Conservation (phyloP, 2,888 invertebrate genomes). For the Anthoptus insignis region DNA sequence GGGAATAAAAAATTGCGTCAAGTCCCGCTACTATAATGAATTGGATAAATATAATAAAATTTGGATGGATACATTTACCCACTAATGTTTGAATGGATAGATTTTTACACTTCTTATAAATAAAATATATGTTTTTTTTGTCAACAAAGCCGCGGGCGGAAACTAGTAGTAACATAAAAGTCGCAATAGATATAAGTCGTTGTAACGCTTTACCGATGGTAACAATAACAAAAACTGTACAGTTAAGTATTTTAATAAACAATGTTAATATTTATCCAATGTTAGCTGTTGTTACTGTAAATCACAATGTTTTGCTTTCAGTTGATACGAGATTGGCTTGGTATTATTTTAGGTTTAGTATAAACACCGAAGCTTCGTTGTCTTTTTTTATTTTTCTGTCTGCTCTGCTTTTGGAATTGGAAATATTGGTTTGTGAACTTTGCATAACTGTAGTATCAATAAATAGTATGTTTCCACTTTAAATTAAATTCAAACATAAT, state of each 20-base stretch:
- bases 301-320: conserved; percentile 1
- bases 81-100: no score
- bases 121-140: no score
- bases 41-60: no score
- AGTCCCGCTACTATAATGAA: no score
- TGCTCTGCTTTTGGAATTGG: conserved; percentile 1
- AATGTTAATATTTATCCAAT: neutral
- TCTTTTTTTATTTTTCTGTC: conserved; percentile 9
- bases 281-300: neutral
- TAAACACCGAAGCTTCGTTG: conserved; percentile 2
- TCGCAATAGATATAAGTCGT: neutral
- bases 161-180: no score
- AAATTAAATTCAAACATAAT: no score
- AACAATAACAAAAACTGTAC: neutral
- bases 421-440: conserved; percentile 12
- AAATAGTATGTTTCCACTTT: no score
- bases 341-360: conserved; percentile 1
- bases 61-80: no score
- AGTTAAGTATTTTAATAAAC: neutral
- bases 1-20: no score
- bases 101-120: no score
- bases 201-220: neutral
- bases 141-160: no score
- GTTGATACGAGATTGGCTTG: conserved; percentile 1
- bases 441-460: no score